Conservation (phyloP, 2,888 invertebrate species). For the Thecophora atra region DNA sequence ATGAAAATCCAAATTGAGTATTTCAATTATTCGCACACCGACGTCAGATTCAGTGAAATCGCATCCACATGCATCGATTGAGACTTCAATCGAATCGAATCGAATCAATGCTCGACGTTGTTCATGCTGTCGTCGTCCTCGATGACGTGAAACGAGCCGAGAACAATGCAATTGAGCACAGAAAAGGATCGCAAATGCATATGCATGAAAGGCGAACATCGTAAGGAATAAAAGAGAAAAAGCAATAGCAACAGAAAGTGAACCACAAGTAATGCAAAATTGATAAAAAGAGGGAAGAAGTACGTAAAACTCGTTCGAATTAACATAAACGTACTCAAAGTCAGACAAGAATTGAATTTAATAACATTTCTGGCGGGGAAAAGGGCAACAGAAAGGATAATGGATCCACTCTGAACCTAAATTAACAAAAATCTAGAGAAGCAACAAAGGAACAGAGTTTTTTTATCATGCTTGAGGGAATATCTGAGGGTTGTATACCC, state of each 20-base stretch:
- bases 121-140: constrained; percentile 42
- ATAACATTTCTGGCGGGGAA: constrained; percentile 39
- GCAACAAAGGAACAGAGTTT: too few species aligned
- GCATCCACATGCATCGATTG: not conserved
- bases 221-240: not conserved
- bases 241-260: not conserved
- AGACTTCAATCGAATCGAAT: not conserved
- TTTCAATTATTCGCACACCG: not conserved
- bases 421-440: too few species aligned
- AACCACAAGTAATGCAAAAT: too few species aligned
- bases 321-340: constrained; percentile 46
- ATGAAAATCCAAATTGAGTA: constrained; percentile 11
- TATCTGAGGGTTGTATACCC: too few species aligned
- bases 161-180: constrained; percentile 39
- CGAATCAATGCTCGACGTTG: constrained; percentile 53
- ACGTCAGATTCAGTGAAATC: not conserved
- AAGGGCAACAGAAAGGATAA: too few species aligned
- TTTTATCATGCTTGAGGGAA: too few species aligned
- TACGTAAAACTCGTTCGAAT: too few species aligned
- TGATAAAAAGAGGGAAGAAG: too few species aligned
- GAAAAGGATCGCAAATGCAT: not conserved
- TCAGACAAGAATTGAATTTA: constrained; percentile 54
- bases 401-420: too few species aligned
- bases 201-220: too few species aligned
- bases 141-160: not conserved